Conservation (phyloP, 1,140 invertebrate genomes). For the Diorhabda elongata region DNA sequence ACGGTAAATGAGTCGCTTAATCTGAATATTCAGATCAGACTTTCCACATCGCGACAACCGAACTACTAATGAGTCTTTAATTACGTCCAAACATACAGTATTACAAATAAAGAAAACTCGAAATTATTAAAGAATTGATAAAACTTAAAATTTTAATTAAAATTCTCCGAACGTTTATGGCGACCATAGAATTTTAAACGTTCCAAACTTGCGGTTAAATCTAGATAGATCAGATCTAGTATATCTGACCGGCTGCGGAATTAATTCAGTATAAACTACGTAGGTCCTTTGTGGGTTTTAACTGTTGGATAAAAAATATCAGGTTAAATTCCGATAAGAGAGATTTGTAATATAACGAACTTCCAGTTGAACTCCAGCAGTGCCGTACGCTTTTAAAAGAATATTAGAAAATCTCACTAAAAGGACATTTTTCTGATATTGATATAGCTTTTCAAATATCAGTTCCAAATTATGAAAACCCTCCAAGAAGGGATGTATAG, state of each 20-base stretch:
- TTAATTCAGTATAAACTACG: slow-evolving; percentile 10
- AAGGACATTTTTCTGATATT: too few species aligned
- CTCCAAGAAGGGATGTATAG: too few species aligned
- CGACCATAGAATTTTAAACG: too few species aligned
- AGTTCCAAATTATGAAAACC: too few species aligned
- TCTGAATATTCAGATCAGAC: slow-evolving; percentile 35
- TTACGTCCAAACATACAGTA: slow-evolving; percentile 13
- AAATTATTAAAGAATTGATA: too few species aligned
- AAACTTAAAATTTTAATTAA: too few species aligned
- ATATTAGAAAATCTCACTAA: too few species aligned
- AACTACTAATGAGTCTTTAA: slow-evolving; percentile 33
- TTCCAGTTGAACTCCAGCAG: too few species aligned
- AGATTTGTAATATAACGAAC: slow-evolving; percentile 8
- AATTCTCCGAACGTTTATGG: too few species aligned
- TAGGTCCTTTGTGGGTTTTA: neutral
- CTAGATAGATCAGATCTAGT: neutral
- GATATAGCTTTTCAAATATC: too few species aligned
- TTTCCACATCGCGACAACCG: slow-evolving; percentile 24
- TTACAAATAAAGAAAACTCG: too few species aligned
- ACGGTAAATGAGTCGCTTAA: slow-evolving; percentile 29
- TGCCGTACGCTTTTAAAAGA: too few species aligned
- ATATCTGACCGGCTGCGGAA: slow-evolving; percentile 3
- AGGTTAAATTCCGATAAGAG: slow-evolving; percentile 15
- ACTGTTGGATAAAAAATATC: slow-evolving; percentile 6
- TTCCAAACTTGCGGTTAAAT: neutral